A percentile compares a stretch with the other conserved stretches of the same genome.
Conservation (phyloP, 2,797 vertebrate genomes). For the Chrysocyon brachyurus region DNA sequence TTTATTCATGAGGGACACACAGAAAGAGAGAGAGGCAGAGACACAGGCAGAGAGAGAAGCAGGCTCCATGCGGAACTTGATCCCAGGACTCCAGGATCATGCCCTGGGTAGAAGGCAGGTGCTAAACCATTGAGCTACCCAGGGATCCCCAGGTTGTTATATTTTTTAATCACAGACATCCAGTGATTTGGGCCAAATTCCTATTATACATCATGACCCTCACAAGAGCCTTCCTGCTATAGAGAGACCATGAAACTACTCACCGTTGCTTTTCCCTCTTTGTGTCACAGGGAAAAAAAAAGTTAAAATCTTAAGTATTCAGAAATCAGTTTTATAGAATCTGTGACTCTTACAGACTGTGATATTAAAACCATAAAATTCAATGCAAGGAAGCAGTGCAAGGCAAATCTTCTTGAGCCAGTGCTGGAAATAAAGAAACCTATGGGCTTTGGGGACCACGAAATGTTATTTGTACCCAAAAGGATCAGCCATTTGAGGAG, state of each 20-base stretch:
- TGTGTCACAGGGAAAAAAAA: fast-evolving
- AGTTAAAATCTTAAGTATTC: background rate
- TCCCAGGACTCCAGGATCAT: too few relatives aligned
- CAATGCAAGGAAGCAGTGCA: background rate
- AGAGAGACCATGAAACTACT: background rate
- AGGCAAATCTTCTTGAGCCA: background rate
- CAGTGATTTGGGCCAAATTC: background rate
- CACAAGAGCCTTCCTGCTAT: background rate
- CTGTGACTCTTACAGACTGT: background rate
- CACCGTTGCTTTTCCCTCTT: background rate
- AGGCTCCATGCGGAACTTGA: too few relatives aligned
- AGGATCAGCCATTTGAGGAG: background rate
- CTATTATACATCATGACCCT: background rate
- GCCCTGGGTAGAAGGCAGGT: too few relatives aligned
- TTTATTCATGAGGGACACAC: too few relatives aligned
- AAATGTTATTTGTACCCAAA: background rate
- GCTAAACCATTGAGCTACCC: too few relatives aligned
- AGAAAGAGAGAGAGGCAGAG: too few relatives aligned
- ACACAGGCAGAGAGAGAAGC: too few relatives aligned
- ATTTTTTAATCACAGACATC: background rate
- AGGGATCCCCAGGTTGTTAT: too few relatives aligned
- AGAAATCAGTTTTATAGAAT: background rate
- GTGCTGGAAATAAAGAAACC: background rate
- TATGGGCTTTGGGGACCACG: background rate
- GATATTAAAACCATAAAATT: slow-evolving; percentile 20